Evolutionary conservation across 2,797 vertebrate genomes (phyloP).

Genomic region (Malacoraja senta): DNA sequence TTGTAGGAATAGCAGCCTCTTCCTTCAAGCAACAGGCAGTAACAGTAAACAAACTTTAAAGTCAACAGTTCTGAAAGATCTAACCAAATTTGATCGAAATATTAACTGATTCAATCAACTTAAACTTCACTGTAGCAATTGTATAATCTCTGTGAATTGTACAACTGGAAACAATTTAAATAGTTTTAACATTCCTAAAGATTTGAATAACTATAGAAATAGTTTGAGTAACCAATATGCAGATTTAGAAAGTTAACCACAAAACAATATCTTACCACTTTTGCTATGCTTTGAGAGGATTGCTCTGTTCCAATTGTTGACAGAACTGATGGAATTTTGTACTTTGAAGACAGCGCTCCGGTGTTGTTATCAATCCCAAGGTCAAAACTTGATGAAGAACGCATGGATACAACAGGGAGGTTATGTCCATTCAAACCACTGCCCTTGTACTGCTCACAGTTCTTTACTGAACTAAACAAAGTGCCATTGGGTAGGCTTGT

Average conservation of each 20-base stretch:
- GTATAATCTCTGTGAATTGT: background rate
- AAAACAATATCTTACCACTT: constrained; percentile 53
- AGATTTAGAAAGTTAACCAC: background rate
- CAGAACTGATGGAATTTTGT: constrained; percentile 51
- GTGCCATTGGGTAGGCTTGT: constrained; percentile 68
- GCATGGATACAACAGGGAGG: constrained; percentile 44
- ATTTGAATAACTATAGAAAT: background rate
- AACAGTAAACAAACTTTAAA: background rate
- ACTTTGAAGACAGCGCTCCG: constrained; percentile 48
- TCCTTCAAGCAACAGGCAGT: background rate
- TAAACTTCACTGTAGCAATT: background rate
- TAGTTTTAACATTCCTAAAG: background rate
- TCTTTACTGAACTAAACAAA: constrained; percentile 60
- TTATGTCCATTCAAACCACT: constrained; percentile 61
- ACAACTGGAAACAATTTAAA: background rate
- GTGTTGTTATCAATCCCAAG: constrained; percentile 50
- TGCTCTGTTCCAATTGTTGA: constrained; percentile 56
- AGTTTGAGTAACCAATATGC: background rate
- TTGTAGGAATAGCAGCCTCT: background rate
- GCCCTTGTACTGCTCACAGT: constrained; percentile 54
- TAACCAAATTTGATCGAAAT: background rate
- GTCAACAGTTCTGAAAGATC: background rate
- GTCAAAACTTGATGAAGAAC: constrained; percentile 54
- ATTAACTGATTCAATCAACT: constrained; percentile 3
- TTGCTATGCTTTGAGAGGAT: constrained; percentile 49